Evolutionary conservation across 2,888 invertebrate genomes (phyloP).

Genomic region (Himalopsyche tibetana): DNA sequence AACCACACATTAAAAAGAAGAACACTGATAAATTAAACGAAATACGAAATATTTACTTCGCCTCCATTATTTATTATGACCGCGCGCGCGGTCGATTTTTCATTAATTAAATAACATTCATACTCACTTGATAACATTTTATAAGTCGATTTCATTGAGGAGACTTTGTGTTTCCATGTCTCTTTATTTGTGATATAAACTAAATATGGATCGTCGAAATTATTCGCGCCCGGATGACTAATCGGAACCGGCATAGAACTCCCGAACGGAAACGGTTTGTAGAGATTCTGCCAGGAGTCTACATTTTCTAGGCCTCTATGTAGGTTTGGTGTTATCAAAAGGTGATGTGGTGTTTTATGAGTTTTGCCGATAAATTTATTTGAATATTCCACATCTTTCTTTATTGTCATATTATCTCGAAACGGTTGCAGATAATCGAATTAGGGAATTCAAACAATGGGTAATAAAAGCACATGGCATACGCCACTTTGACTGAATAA

Average conservation of each 20-base stretch:
- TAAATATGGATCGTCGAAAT: slow-evolving; percentile 70
- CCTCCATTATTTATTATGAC: no score
- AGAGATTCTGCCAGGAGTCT: slow-evolving; percentile 17
- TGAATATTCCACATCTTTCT: not conserved
- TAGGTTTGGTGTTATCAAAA: slow-evolving; percentile 58
- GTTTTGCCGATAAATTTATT: not conserved
- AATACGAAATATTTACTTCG: no score
- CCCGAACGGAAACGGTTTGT: slow-evolving; percentile 70
- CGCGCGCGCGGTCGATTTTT: no score
- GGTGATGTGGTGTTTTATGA: slow-evolving; percentile 54
- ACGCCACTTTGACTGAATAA: no score
- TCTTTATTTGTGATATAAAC: slow-evolving; percentile 69
- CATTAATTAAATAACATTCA: no score
- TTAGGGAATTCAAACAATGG: no score
- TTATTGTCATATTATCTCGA: no score
- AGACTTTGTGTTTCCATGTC: slow-evolving; percentile 68
- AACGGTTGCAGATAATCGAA: no score
- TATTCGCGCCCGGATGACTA: slow-evolving; percentile 68
- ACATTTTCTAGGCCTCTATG: not conserved
- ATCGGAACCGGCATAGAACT: slow-evolving; percentile 71
- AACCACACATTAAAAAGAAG: no score
- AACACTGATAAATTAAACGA: no score
- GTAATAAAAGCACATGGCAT: no score
- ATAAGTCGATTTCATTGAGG: slow-evolving; percentile 65
- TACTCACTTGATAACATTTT: slow-evolving; percentile 67